Evolutionary conservation across 2,888 invertebrate genomes (phyloP).

Genomic region (Oeneis ivallda): DNA sequence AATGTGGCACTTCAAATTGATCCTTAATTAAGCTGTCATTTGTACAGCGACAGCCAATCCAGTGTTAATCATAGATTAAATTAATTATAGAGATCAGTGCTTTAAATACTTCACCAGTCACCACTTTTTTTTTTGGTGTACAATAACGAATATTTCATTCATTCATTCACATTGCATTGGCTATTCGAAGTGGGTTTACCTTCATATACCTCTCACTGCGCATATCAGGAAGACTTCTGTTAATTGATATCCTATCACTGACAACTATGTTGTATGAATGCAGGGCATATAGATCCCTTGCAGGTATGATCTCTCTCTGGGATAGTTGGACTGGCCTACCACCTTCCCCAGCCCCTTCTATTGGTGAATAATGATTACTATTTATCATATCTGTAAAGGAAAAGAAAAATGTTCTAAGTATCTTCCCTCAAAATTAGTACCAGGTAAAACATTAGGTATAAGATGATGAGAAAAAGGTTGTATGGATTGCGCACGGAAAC

Average conservation of each 20-base stretch:
- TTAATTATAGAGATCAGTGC: too few species aligned
- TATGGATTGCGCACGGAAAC: too few species aligned
- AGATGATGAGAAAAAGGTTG: too few species aligned
- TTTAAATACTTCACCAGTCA: too few species aligned
- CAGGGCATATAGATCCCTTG: conserved; percentile 90
- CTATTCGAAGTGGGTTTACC: neutral
- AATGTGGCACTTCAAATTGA: too few species aligned
- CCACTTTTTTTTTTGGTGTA: too few species aligned
- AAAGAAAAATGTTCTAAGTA: neutral
- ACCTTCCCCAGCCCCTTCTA: conserved; percentile 87
- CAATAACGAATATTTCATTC: neutral
- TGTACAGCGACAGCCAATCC: too few species aligned
- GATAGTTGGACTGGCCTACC: conserved; percentile 91
- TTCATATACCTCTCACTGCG: conserved; percentile 86
- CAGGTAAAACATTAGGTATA: neutral
- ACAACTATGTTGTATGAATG: conserved; percentile 94
- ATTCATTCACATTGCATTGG: neutral
- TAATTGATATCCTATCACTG: conserved; percentile 93
- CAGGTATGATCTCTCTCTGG: conserved; percentile 87
- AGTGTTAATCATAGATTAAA: too few species aligned
- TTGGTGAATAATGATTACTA: conserved; percentile 89
- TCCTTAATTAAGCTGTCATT: too few species aligned
- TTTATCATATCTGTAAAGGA: conserved; percentile 84
- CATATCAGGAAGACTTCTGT: conserved; percentile 91
- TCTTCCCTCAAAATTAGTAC: neutral